Conservation (phyloP, 1,140 invertebrate species). For the Probaryconus sp. region DNA sequence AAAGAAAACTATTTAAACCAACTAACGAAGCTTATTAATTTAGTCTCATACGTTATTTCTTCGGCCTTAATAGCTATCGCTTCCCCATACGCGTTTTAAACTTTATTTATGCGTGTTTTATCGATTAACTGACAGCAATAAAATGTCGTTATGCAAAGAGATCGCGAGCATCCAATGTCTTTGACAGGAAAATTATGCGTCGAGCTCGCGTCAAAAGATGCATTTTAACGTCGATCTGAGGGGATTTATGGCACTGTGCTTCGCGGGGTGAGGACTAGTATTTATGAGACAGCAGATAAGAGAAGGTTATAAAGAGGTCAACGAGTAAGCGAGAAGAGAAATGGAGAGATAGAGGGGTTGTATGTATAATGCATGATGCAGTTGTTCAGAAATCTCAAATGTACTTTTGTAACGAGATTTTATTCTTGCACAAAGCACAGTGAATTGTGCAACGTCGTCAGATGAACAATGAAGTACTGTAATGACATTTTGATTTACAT, state of each 20-base stretch:
- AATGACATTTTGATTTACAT: slow-evolving; percentile 4
- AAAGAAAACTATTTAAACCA: no score
- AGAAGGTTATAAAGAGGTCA: slow-evolving; percentile 51
- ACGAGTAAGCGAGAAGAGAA: slow-evolving; percentile 21
- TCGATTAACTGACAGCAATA: slow-evolving; percentile 12
- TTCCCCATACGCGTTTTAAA: slow-evolving; percentile 24
- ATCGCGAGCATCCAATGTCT: slow-evolving; percentile 26
- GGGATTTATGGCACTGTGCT: slow-evolving; percentile 33
- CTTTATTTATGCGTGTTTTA: slow-evolving; percentile 28
- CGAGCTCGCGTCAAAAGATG: slow-evolving; percentile 41
- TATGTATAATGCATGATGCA: slow-evolving; percentile 34
- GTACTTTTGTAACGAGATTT: slow-evolving; percentile 22
- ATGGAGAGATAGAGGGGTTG: slow-evolving; percentile 11
- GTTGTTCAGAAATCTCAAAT: slow-evolving; percentile 2
- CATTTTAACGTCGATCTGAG: slow-evolving; percentile 40
- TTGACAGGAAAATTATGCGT: slow-evolving; percentile 49
- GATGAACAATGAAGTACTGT: slow-evolving; percentile 3
- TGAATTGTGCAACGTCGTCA: slow-evolving; percentile 11
- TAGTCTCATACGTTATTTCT: slow-evolving; percentile 4
- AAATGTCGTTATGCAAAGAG: slow-evolving; percentile 10
- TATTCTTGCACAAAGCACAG: slow-evolving; percentile 8
- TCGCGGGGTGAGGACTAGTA: slow-evolving; percentile 10
- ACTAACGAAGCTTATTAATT: no score
- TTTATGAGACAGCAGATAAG: slow-evolving; percentile 49
- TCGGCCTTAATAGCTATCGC: slow-evolving; percentile 23